Evolutionary conservation across 2,113 vertebrate species (phyloP).

Genomic region (Pygathrix nemaeus): DNA sequence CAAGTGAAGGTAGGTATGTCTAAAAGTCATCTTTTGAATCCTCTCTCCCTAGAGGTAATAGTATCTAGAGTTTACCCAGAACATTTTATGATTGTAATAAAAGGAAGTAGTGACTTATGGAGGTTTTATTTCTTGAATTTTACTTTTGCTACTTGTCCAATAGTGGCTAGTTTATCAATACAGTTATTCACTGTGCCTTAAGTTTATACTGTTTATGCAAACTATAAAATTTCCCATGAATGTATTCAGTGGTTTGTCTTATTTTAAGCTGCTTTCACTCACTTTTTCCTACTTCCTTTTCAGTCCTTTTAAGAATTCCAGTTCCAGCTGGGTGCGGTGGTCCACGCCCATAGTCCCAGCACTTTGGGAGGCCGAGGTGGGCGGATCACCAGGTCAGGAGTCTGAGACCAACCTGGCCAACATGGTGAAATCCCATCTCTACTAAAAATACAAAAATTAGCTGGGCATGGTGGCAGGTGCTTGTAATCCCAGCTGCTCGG

Average conservation of each 20-base stretch:
- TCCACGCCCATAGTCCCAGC: too few relatives aligned
- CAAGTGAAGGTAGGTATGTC: not conserved
- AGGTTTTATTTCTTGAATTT: constrained; percentile 50
- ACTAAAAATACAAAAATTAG: too few relatives aligned
- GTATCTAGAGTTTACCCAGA: not conserved
- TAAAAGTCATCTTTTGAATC: not conserved
- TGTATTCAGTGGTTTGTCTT: constrained; percentile 83
- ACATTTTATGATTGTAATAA: constrained; percentile 3
- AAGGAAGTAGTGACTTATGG: not conserved
- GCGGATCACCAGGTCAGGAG: too few relatives aligned
- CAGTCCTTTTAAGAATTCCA: not conserved
- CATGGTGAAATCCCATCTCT: too few relatives aligned
- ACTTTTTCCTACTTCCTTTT: constrained; percentile 47
- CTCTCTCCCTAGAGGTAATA: not conserved
- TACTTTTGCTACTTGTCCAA: constrained; percentile 41
- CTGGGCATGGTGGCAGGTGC: too few relatives aligned
- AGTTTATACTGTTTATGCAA: constrained; percentile 82
- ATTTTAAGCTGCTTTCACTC: constrained; percentile 50
- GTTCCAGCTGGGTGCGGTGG: too few relatives aligned
- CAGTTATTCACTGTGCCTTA: constrained; percentile 85
- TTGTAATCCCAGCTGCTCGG: too few relatives aligned
- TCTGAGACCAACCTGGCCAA: too few relatives aligned
- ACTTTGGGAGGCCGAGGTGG: too few relatives aligned
- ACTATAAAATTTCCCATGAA: constrained; percentile 82
- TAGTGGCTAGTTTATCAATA: constrained; percentile 17